These are phyloP conservation scores for Glaucidium brasilianum DNA, from an alignment of 2,113 vertebrate species.

Conservation along the genomic window DNA sequence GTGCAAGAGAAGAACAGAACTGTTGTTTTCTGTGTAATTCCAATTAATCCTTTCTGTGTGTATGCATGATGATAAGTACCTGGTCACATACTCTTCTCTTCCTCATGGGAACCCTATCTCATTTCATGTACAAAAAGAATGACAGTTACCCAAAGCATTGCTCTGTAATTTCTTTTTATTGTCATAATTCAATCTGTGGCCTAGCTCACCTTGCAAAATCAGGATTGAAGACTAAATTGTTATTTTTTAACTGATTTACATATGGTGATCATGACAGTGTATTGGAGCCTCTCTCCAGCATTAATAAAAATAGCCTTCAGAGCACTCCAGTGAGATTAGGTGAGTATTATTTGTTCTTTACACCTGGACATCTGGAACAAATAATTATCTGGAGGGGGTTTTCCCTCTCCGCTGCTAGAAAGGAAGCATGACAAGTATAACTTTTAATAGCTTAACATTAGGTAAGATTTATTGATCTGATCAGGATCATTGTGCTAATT, in stretches of 20 bases:
- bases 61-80: neutral
- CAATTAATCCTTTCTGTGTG: neutral
- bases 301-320: neutral
- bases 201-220: neutral
- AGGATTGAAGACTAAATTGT: neutral
- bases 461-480: neutral
- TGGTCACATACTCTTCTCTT: neutral
- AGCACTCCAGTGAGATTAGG: neutral
- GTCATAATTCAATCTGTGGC: neutral
- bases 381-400: neutral
- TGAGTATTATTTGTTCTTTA: neutral
- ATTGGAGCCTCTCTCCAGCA: neutral
- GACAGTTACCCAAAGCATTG: neutral
- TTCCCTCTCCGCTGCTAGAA: neutral
- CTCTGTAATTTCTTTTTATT: neutral
- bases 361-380: neutral
- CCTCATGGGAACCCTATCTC: neutral
- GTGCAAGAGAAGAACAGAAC: neutral
- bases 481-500: neutral
- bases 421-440: neutral
- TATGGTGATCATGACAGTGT: neutral
- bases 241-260: neutral
- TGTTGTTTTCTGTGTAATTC: neutral
- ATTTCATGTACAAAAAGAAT: neutral
- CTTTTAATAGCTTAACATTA: neutral